phyloP scores from a whole-genome alignment of 2,113 vertebrate species.

The Saguinus imperator region DNA sequence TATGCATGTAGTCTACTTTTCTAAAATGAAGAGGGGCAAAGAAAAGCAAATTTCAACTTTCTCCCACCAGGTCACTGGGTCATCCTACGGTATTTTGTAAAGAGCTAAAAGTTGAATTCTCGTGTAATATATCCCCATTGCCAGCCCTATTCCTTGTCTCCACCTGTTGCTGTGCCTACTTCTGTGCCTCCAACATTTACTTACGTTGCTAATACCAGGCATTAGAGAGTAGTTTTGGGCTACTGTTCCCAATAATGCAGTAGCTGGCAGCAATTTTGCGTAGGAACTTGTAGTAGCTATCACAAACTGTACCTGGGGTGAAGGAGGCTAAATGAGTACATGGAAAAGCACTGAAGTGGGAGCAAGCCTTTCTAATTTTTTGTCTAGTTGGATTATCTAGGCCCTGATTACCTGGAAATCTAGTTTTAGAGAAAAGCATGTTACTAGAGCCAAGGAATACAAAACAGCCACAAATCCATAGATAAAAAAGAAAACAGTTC shows the following conservation, averaged over 20 bases:
- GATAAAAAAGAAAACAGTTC: slow-evolving; percentile 11
- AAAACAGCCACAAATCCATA: slow-evolving; percentile 24
- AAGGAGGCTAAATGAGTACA: neutral
- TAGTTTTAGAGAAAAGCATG: neutral
- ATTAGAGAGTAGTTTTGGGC: slow-evolving; percentile 8
- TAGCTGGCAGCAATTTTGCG: neutral
- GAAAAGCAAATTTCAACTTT: slow-evolving; percentile 5
- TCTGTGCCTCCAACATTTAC: neutral
- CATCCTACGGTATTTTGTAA: neutral
- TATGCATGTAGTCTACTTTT: neutral
- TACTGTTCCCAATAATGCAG: neutral
- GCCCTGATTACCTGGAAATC: neutral
- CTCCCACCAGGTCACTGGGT: neutral
- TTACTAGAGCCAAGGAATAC: neutral
- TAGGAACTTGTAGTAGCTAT: neutral
- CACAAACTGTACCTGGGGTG: neutral
- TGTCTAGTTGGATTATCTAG: neutral
- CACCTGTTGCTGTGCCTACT: neutral
- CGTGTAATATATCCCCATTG: neutral
- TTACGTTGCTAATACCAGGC: slow-evolving; percentile 28
- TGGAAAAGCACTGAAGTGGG: neutral
- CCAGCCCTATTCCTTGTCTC: slow-evolving; percentile 1
- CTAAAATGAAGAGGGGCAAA: slow-evolving; percentile 19
- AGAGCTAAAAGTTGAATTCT: neutral
- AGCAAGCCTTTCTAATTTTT: slow-evolving; percentile 26